A percentile compares a stretch with the other conserved stretches of the same genome.
phyloP scores from a whole-genome alignment of 2,888 invertebrate species.

The Blastobasis lacticolella region DNA sequence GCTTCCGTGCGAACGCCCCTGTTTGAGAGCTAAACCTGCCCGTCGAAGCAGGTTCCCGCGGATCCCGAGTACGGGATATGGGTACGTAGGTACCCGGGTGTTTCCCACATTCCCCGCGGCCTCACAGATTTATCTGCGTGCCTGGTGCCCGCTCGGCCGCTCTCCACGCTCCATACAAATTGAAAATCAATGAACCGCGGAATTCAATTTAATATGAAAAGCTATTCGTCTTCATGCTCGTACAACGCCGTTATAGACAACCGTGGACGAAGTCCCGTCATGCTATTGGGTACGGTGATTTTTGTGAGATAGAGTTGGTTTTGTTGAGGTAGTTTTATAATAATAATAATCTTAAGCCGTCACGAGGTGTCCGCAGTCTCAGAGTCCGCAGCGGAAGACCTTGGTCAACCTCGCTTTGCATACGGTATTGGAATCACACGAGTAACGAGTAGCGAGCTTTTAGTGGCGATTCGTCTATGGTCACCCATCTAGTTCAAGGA shows the following conservation, averaged over 20 bases:
- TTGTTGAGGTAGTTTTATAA: not conserved
- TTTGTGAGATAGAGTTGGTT: constrained; percentile 11
- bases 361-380: not conserved
- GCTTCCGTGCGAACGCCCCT: too few species aligned
- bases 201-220: constrained; percentile 61
- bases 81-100: not conserved
- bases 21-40: too few species aligned
- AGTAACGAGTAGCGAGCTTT: not conserved
- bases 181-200: constrained; percentile 67
- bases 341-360: not conserved
- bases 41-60: not conserved
- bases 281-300: constrained; percentile 26
- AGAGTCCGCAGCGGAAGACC: not conserved
- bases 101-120: constrained; percentile 25
- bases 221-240: constrained; percentile 49
- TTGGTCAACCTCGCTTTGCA: too few species aligned
- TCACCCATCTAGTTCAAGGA: not conserved
- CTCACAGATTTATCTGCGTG: constrained; percentile 44
- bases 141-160: constrained; percentile 34
- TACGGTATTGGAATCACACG: too few species aligned
- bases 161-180: constrained; percentile 53
- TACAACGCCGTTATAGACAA: constrained; percentile 17
- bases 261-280: constrained; percentile 22
- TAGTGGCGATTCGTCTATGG: not conserved
- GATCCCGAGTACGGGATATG: not conserved